Evolutionary conservation across 2,797 vertebrate species (phyloP), one percentile per base, ranked within the genome.

Genomic region (Malurus leucopterus): DNA sequence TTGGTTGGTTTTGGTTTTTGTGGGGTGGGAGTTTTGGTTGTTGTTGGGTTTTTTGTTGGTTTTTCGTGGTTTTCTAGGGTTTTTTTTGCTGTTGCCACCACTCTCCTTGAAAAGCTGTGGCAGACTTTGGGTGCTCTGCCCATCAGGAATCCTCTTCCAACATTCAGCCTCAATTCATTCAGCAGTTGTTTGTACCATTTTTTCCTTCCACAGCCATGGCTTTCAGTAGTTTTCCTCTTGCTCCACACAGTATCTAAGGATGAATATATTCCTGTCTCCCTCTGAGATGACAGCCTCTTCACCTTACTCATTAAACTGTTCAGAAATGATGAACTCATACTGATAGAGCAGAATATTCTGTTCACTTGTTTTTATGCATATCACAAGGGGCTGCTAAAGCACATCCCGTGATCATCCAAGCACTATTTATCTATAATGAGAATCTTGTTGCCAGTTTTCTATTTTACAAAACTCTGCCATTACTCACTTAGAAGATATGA

Each of bases 381-480:
- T 67, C 64, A 68, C 54, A 57, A 57, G 64, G 57, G 75, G 67
- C 71, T 36, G 57, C 61, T 77, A 67, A 84, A 90, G 86, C 69
- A 79, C 78, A 80, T 36, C 50, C 69, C 43, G 0, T 64, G 78
- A 79, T 64, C 84, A 84, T 50, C 51, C 62, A 61, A 75, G 64
- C 15, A 40, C 75, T 58, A 15, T 74, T 82, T 84, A 91, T 84
- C 89, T 86, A 51, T 78, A 89, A 84, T 55, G 86, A 93, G 67
- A 74, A 92, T 84, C 90, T 91, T 38, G 24, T 77, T 71, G 40
- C 70, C 88, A 83, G 64, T 65, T 85, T 85, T 55, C 63, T 59
- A 46, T 65, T 86, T 76, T 67, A 90, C 46, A 82, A 63, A 91
- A 76, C 61, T 84, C 71, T 34, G 26, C 84, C 86, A 43, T 67